Percentiles rank a stretch among this genome's conserved stretches.
Evolutionary conservation across 2,888 invertebrate genomes (phyloP).

Genomic region (Diplolepis rosae): DNA sequence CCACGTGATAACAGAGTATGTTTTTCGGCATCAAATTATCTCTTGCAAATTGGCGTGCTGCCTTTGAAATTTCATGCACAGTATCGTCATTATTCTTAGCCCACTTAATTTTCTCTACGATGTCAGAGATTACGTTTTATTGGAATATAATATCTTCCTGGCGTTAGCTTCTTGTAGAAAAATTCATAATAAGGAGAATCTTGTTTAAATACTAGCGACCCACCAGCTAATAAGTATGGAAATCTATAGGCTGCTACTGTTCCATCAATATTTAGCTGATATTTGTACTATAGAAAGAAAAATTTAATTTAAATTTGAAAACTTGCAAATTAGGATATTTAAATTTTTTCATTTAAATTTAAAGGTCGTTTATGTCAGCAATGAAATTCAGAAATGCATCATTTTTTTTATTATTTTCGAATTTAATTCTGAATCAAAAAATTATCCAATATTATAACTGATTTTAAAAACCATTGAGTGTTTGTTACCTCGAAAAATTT

Average conservation of each 20-base stretch:
- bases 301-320: background rate
- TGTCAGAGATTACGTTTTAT: slow-evolving; percentile 87
- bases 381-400: too few species aligned
- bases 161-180: slow-evolving; percentile 86
- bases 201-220: slow-evolving; percentile 92
- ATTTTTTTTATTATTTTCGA: too few species aligned
- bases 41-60: slow-evolving; percentile 83
- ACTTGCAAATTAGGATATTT: too few species aligned
- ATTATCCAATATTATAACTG: too few species aligned
- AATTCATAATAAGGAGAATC: slow-evolving; percentile 96
- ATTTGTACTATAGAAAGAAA: slow-evolving; percentile 86
- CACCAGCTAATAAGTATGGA: slow-evolving; percentile 92
- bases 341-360: too few species aligned
- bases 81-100: slow-evolving; percentile 82
- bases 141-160: slow-evolving; percentile 89
- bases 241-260: slow-evolving; percentile 97
- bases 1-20: slow-evolving; percentile 91
- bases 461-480: too few species aligned
- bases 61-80: slow-evolving; percentile 80
- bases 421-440: too few species aligned
- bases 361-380: too few species aligned
- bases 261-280: slow-evolving; percentile 95
- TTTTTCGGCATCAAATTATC: slow-evolving; percentile 87
- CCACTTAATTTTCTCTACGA: slow-evolving; percentile 87
- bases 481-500: slow-evolving; percentile 91